Evolutionary conservation across 2,888 invertebrate species (phyloP).

Genomic region (Noctua comes): DNA sequence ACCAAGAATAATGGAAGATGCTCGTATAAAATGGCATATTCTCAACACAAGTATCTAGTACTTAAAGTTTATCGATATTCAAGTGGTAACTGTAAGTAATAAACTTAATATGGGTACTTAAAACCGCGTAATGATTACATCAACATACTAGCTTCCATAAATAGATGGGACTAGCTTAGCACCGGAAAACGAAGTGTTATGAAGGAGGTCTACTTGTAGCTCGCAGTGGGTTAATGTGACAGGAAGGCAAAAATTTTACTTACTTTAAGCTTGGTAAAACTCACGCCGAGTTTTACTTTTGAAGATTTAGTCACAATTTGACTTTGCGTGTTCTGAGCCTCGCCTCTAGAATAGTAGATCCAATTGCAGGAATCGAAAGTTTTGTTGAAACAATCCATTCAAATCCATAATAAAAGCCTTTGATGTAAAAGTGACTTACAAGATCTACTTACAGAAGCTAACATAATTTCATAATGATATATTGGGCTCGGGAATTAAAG

Average conservation of each 20-base stretch:
- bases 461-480: not conserved
- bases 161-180: slow-evolving; percentile 17
- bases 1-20: not conserved
- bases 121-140: slow-evolving; percentile 25
- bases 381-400: not conserved
- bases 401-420: not conserved
- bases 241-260: not conserved
- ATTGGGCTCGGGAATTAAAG: not conserved
- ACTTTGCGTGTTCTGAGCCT: not conserved
- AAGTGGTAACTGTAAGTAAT: slow-evolving; percentile 14
- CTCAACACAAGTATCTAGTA: not conserved
- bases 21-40: not conserved
- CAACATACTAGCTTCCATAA: slow-evolving; percentile 7
- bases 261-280: not conserved
- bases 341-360: not conserved
- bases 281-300: not conserved
- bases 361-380: not conserved
- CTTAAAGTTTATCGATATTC: slow-evolving; percentile 6
- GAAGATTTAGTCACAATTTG: not conserved
- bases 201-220: slow-evolving; percentile 8
- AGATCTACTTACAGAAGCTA: not conserved
- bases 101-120: slow-evolving; percentile 6
- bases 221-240: slow-evolving; percentile 17
- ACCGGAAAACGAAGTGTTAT: slow-evolving; percentile 4
- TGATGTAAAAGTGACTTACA: not conserved